These are phyloP conservation scores for Nemurella pictetii DNA, from an alignment of 2,888 invertebrate genomes.

Conservation along the genomic window DNA sequence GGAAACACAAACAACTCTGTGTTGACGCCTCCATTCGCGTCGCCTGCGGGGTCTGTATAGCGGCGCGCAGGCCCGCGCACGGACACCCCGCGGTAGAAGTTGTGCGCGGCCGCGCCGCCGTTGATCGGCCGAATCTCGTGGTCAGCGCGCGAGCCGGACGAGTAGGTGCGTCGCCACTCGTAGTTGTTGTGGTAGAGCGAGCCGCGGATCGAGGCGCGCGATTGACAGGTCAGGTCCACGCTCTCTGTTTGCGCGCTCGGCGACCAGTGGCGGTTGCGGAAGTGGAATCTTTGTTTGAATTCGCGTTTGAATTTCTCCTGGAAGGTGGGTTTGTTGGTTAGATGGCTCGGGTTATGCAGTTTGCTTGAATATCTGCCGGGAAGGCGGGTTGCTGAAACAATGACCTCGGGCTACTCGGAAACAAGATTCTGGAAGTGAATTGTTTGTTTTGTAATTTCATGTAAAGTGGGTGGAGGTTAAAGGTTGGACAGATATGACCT, in stretches of 20 bases:
- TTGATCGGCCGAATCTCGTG: constrained; percentile 28
- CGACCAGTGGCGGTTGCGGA: constrained; percentile 52
- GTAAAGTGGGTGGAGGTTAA: too few relatives aligned
- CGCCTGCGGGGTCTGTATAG: too few relatives aligned
- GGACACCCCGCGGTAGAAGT: constrained; percentile 47
- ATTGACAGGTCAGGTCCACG: constrained; percentile 45
- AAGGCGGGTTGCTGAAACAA: too few relatives aligned
- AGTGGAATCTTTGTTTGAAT: constrained; percentile 70
- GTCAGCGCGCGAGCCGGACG: constrained; percentile 20
- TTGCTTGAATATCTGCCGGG: too few relatives aligned
- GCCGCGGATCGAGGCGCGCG: constrained; percentile 29
- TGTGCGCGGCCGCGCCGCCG: constrained; percentile 9
- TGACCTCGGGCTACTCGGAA: too few relatives aligned
- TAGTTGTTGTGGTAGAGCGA: constrained; percentile 36
- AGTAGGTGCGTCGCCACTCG: constrained; percentile 41
- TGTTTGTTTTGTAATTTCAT: too few relatives aligned
- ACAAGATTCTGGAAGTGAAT: too few relatives aligned
- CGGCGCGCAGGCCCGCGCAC: constrained; percentile 39
- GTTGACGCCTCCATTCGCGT: constrained; percentile 32
- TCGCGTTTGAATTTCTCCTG: constrained; percentile 81
- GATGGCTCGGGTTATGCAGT: too few relatives aligned
- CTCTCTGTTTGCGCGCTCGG: constrained; percentile 47
- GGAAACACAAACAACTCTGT: constrained; percentile 42
- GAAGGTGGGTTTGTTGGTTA: too few relatives aligned
- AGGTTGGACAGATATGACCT: too few relatives aligned